Percentiles rank a stretch among this genome's conserved stretches.
Evolutionary conservation across 2,797 vertebrate genomes (phyloP).

Genomic region (Mormyrus hasselquistii): DNA sequence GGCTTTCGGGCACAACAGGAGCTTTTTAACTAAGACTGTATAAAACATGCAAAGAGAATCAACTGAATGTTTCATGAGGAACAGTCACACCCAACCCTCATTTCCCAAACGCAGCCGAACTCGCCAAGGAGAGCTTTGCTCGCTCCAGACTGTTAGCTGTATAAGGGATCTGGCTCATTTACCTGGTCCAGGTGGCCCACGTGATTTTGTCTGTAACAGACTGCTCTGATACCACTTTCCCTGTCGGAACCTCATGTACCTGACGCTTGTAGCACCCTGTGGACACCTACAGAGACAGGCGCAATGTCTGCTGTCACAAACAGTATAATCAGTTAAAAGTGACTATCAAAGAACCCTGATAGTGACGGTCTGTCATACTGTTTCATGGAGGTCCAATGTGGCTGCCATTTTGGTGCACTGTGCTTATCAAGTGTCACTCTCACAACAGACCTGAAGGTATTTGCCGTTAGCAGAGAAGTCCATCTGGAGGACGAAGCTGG

Average conservation of each 20-base stretch:
- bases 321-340: not conserved
- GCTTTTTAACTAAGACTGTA: not conserved
- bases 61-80: not conserved
- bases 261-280: constrained; percentile 84
- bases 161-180: constrained; percentile 15
- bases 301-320: not conserved
- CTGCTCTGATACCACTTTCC: constrained; percentile 74
- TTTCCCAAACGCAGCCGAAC: not conserved
- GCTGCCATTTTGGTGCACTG: not conserved
- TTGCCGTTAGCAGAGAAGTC: constrained; percentile 91
- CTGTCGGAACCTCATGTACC: constrained; percentile 84
- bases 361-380: not conserved
- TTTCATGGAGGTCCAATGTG: not conserved
- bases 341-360: not conserved
- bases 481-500: constrained; percentile 84
- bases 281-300: constrained; percentile 69
- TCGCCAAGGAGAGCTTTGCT: not conserved
- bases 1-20: not conserved
- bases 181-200: constrained; percentile 98
- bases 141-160: not conserved
- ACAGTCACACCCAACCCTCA: not conserved
- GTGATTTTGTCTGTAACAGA: constrained; percentile 78
- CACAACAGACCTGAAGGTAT: constrained; percentile 73
- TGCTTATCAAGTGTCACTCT: not conserved
- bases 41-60: not conserved